These are phyloP conservation scores for Zoanthus solanderi DNA, from an alignment of 92 coral and sea anemone genomes.

Conservation along the genomic window DNA sequence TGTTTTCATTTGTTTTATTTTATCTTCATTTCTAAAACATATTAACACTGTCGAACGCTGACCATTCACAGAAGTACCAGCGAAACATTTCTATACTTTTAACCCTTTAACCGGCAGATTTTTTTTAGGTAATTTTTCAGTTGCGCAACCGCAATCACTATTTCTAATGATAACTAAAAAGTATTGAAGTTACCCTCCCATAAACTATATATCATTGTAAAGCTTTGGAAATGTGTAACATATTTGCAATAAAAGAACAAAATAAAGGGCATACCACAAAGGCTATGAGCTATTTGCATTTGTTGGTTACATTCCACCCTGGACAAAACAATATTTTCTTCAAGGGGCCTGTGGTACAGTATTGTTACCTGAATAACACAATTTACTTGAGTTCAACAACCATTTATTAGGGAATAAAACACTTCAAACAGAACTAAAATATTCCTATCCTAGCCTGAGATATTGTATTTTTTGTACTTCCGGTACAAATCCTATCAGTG, in stretches of 20 bases:
- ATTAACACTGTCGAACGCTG: too few species aligned
- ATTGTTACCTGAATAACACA: conserved; percentile 46
- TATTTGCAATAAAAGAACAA: conserved; percentile 52
- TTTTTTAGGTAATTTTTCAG: too few species aligned
- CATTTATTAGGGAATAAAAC: conserved; percentile 59
- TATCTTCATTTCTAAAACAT: too few species aligned
- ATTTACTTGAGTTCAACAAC: conserved; percentile 52
- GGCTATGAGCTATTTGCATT: conserved; percentile 30
- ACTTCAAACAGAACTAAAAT: conserved; percentile 60
- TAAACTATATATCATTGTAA: not conserved
- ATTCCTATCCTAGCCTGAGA: conserved; percentile 62
- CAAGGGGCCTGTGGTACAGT: conserved; percentile 53
- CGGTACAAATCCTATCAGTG: conserved; percentile 48
- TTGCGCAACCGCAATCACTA: too few species aligned
- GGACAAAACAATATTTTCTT: conserved; percentile 57
- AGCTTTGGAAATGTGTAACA: conserved; percentile 63
- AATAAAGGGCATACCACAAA: conserved; percentile 47
- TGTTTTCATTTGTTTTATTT: too few species aligned
- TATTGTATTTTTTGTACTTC: conserved; percentile 60
- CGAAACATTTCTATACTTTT: too few species aligned
- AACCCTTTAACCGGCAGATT: too few species aligned
- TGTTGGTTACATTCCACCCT: conserved; percentile 50
- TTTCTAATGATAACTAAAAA: too few species aligned
- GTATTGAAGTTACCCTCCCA: too few species aligned
- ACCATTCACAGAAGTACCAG: too few species aligned